Evolutionary conservation across 2,797 vertebrate genomes (phyloP).

Genomic region (Characodon lateralis): DNA sequence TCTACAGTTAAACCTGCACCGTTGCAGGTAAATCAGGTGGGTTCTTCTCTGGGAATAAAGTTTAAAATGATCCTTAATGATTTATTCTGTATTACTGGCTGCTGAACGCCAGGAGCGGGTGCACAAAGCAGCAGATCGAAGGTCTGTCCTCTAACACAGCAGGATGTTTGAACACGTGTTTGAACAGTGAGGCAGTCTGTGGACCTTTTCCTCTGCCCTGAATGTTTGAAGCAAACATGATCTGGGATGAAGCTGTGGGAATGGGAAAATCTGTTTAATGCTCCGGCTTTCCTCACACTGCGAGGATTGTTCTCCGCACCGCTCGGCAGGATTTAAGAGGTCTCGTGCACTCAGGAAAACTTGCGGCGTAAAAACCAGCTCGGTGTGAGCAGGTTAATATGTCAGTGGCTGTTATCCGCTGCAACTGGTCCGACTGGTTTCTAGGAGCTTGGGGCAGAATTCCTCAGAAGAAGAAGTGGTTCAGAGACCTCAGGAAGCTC

Average conservation of each 20-base stretch:
- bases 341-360: constrained; percentile 5
- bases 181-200: not conserved
- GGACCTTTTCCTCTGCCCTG: no score
- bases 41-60: not conserved
- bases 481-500: no score
- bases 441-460: not conserved
- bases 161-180: no score
- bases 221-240: constrained; percentile 6
- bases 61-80: no score
- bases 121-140: not conserved
- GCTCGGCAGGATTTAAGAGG: constrained; percentile 43
- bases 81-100: no score
- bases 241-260: no score
- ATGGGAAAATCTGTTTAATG: constrained; percentile 24
- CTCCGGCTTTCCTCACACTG: constrained; percentile 47
- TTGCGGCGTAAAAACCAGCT: constrained; percentile 15
- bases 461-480: no score
- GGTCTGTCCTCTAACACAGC: not conserved
- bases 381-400: constrained; percentile 56
- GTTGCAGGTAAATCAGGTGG: no score
- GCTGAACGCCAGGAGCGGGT: not conserved
- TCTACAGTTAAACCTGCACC: not conserved
- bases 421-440: constrained; percentile 56
- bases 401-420: constrained; percentile 57
- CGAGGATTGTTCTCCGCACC: constrained; percentile 56